phyloP scores from a whole-genome alignment of 2,113 vertebrate genomes.

The Pholis gunnellus region DNA sequence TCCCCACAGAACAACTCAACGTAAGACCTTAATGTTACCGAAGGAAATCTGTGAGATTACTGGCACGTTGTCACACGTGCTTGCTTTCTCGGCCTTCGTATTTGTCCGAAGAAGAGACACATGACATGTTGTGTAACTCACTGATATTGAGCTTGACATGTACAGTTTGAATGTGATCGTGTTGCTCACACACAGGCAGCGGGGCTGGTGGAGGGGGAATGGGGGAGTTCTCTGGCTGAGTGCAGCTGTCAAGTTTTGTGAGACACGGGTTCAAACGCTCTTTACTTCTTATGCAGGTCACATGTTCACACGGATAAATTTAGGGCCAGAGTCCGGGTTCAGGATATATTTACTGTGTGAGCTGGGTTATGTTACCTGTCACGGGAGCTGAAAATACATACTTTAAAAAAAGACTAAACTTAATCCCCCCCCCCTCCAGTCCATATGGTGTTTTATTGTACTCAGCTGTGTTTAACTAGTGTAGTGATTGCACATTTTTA shows the following conservation, averaged over 20 bases:
- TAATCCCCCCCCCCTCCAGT: not conserved
- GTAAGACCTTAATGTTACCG: conserved; percentile 82
- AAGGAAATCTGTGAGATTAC: not conserved
- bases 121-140: conserved; percentile 43
- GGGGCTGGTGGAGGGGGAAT: not conserved
- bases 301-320: conserved; percentile 79
- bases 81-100: not conserved
- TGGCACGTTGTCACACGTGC: not conserved
- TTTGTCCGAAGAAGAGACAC: conserved; percentile 1
- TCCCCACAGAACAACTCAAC: conserved; percentile 96
- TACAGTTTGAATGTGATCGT: conserved; percentile 40
- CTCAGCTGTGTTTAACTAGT: conserved; percentile 5
- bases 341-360: conserved; percentile 72
- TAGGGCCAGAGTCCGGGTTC: conserved; percentile 72
- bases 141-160: conserved; percentile 25
- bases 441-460: conserved; percentile 36
- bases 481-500: not conserved
- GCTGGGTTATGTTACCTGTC: conserved; percentile 69
- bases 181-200: conserved; percentile 47
- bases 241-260: conserved; percentile 78
- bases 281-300: conserved; percentile 72
- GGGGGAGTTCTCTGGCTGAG: conserved; percentile 33
- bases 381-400: conserved; percentile 40
- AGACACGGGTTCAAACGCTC: conserved; percentile 61
- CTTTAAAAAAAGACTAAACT: conserved; percentile 1